Base-by-base conservation (phyloP, 2,888 invertebrate genomes). In the Ochropleura plecta region DNA sequence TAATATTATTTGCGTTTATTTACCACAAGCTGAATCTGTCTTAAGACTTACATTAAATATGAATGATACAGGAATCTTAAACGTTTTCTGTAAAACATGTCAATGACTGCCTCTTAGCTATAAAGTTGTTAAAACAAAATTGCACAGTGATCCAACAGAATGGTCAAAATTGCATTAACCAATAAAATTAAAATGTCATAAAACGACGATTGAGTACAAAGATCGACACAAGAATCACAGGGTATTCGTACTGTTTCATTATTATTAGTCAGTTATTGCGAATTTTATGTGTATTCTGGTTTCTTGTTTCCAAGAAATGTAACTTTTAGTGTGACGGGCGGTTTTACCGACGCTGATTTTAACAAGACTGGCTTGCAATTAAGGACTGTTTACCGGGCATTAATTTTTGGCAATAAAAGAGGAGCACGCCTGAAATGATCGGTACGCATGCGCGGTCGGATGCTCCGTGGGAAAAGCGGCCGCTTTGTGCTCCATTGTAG, bases 401-500 rank as follows among this genome's bases (percentile, higher is more conserved):
- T 96, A 96, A 96, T 96, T 96, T 96, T 96, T 96, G 96, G 96
- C 96, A 96, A 96, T 96, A 96, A 96, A 96, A 95, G 95, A 94
- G 91, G 94, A 93, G 96, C 95, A 92, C 91, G 94, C 94, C 87
- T 86, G 93, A 92, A 94, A 96, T 96, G 95, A 93, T 93, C 93
- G 95, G 95, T 94, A 92, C 95, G 95, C 93, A 92, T 90, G 90
- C 92, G 92, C 91, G 83, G 88, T 89, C 85, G 88, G 94, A 93
- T 92, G 95, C 91, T 91, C 92, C 96, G 96, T 96, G 96, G 95
- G 96, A 96, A 96, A 90, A 90, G 96, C 96, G 96, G 96, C 82
- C 85, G 92, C 95, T 96, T 96, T 96, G 95, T 95, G 88, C 90
- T 87, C 92, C 95, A 95, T 95, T 95, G 96, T 95, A 94, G 90